Percentiles rank a stretch among this genome's conserved stretches.
phyloP scores from a whole-genome alignment of 92 coral and sea anemone species.

The Desmophyllum pertusum region DNA sequence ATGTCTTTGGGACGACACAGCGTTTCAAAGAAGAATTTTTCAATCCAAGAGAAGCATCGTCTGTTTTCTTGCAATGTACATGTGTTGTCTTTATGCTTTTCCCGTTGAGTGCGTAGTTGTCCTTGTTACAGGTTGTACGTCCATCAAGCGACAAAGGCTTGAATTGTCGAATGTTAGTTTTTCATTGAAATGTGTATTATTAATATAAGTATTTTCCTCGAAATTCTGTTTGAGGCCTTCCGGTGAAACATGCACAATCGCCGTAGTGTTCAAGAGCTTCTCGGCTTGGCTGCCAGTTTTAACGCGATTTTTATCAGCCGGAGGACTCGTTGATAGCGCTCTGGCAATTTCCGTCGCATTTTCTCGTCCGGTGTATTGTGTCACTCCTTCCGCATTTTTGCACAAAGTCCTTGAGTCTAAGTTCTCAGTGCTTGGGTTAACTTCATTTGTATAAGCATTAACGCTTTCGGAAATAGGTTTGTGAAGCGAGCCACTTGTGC shows the following conservation, averaged over 20 bases:
- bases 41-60: background rate
- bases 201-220: background rate
- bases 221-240: background rate
- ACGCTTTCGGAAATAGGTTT: background rate
- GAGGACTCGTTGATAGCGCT: background rate
- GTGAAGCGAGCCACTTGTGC: background rate
- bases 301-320: background rate
- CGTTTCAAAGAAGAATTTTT: constrained; percentile 14
- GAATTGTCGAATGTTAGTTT: background rate
- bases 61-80: background rate
- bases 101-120: background rate
- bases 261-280: background rate
- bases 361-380: background rate
- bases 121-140: background rate
- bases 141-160: background rate
- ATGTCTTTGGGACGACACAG: constrained; percentile 13
- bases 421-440: background rate
- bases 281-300: background rate
- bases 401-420: background rate
- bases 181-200: background rate
- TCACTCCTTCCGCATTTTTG: background rate
- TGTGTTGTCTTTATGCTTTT: background rate
- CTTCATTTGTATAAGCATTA: background rate
- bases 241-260: background rate
- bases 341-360: background rate